Conservation (phyloP, 2,113 vertebrate species). For the Cyprinodon brontotheroides region DNA sequence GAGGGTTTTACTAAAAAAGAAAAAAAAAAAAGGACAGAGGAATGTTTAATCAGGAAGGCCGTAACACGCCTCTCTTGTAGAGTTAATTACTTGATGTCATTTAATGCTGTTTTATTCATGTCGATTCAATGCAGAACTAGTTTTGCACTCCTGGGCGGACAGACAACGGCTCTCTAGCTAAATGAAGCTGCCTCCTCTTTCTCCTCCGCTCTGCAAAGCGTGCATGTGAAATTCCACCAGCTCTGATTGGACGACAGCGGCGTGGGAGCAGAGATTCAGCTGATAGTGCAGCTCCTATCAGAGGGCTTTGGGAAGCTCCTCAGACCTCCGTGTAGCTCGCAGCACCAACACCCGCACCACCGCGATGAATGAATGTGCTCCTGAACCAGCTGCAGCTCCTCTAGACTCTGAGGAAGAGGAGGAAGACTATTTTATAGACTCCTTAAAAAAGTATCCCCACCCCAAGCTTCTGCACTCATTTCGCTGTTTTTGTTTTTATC, state of each 20-base stretch:
- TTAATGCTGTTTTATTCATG: conserved; percentile 78
- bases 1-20: conserved; percentile 44
- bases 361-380: conserved; percentile 26
- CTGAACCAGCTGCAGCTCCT: conserved; percentile 14
- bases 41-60: conserved; percentile 68
- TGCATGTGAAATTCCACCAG: conserved; percentile 59
- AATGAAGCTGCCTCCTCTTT: conserved; percentile 63
- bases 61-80: conserved; percentile 63
- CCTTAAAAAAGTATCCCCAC: conserved; percentile 28
- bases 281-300: conserved; percentile 60
- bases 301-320: conserved; percentile 51
- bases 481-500: conserved; percentile 36
- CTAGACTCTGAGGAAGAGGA: conserved; percentile 54
- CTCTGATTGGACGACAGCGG: conserved; percentile 52
- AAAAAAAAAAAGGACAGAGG: conserved; percentile 58
- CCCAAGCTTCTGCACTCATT: conserved; percentile 49
- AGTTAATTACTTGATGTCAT: conserved; percentile 80
- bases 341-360: conserved; percentile 21
- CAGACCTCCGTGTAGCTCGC: conserved; percentile 15
- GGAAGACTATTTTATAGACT: conserved; percentile 15
- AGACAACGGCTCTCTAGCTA: conserved; percentile 57
- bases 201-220: conserved; percentile 53
- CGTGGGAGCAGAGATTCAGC: conserved; percentile 48
- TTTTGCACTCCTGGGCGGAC: conserved; percentile 74
- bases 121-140: conserved; percentile 78